Conservation (phyloP, 2,888 invertebrate genomes). For the Rhopalosiphum nymphaeae region DNA sequence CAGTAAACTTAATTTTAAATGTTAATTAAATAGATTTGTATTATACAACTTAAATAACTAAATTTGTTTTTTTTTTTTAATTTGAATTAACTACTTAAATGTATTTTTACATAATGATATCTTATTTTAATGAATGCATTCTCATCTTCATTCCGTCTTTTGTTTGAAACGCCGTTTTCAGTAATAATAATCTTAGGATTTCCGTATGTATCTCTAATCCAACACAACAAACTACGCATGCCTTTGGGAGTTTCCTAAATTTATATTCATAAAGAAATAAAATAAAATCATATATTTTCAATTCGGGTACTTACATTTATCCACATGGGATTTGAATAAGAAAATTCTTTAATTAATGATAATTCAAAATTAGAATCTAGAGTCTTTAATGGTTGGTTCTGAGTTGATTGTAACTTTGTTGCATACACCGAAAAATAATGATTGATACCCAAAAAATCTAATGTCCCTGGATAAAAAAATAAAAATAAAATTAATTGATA, state of each 20-base stretch:
- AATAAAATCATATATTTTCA: background rate
- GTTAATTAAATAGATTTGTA: background rate
- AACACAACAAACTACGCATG: constrained; percentile 70
- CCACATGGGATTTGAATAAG: constrained; percentile 42
- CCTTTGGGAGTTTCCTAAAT: constrained; percentile 72
- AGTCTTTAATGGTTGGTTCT: constrained; percentile 19
- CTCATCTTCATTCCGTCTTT: constrained; percentile 69
- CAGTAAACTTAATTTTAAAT: background rate
- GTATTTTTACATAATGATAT: constrained; percentile 51
- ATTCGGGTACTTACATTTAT: background rate
- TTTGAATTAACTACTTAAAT: background rate
- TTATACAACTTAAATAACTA: background rate
- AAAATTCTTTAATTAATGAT: constrained; percentile 41
- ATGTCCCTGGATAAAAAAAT: constrained; percentile 71
- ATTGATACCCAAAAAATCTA: constrained; percentile 83
- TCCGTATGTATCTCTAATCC: constrained; percentile 70
- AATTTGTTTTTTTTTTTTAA: background rate
- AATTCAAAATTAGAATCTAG: constrained; percentile 44
- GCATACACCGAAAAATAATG: constrained; percentile 74
- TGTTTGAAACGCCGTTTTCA: constrained; percentile 71
- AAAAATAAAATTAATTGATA: background rate
- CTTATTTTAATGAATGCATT: constrained; percentile 53
- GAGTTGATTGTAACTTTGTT: background rate
- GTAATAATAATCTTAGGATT: constrained; percentile 69
- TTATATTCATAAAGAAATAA: background rate